Percentiles rank a stretch among this genome's conserved stretches.
Evolutionary conservation across 2,113 vertebrate species (phyloP).

Genomic region (Tichodroma muraria): DNA sequence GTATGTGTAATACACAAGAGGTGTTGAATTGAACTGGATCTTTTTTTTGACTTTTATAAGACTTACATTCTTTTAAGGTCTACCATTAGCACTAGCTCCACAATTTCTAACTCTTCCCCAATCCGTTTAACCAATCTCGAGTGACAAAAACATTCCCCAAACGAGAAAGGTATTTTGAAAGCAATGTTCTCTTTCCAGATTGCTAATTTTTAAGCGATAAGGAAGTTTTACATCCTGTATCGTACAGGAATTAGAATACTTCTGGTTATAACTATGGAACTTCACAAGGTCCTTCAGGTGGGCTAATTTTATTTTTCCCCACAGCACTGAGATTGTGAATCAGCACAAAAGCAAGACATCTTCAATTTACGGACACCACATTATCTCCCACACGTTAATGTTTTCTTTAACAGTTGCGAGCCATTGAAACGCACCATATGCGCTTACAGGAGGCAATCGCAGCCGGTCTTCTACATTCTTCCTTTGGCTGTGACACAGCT

Average conservation of each 20-base stretch:
- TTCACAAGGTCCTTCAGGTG: neutral
- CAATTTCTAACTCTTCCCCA: neutral
- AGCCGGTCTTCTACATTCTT: neutral
- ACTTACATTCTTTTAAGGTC: neutral
- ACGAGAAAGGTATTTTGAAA: neutral
- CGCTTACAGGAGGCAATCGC: fast-evolving
- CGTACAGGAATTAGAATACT: neutral
- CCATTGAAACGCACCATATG: fast-evolving
- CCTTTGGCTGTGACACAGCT: neutral
- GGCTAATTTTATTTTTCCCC: neutral
- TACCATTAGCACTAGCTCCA: neutral
- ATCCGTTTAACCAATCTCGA: neutral
- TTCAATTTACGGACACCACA: neutral
- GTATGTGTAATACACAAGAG: neutral
- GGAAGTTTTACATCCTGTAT: neutral
- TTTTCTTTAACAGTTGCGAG: fast-evolving
- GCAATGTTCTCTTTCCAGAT: neutral
- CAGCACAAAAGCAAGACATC: neutral
- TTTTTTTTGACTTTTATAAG: fast-evolving
- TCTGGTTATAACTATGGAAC: neutral
- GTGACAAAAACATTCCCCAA: neutral
- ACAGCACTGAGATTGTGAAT: neutral
- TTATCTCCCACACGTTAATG: fast-evolving
- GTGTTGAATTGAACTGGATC: fast-evolving
- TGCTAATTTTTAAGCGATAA: neutral